Evolutionary conservation across 2,888 invertebrate genomes (phyloP).

Genomic region (Drosophila picticornis): DNA sequence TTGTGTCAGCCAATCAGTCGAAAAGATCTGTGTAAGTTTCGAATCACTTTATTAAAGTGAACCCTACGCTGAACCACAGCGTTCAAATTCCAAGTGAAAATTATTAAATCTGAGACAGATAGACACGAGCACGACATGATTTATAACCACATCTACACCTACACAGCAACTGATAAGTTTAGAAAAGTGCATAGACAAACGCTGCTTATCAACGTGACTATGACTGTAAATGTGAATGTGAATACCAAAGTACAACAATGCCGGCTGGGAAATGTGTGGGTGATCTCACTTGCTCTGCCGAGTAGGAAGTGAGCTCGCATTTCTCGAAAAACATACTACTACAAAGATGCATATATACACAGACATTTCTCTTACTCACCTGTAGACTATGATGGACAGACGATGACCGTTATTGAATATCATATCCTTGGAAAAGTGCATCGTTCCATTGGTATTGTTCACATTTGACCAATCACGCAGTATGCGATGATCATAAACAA

Average conservation of each 20-base stretch:
- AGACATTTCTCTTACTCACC: slow-evolving; percentile 69
- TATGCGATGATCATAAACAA: slow-evolving; percentile 84
- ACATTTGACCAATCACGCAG: slow-evolving; percentile 84
- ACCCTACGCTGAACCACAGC: slow-evolving; percentile 63
- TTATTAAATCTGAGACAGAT: slow-evolving; percentile 60
- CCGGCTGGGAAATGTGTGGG: slow-evolving; percentile 47
- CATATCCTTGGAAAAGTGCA: slow-evolving; percentile 88
- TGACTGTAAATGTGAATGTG: slow-evolving; percentile 16
- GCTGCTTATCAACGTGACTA: slow-evolving; percentile 59
- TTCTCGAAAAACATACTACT: not conserved
- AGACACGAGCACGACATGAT: slow-evolving; percentile 64
- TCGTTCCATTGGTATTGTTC: slow-evolving; percentile 82
- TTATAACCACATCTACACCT: slow-evolving; percentile 67
- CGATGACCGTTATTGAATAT: slow-evolving; percentile 93
- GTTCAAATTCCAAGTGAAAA: slow-evolving; percentile 78
- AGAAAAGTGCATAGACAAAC: slow-evolving; percentile 51
- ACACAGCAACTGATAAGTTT: slow-evolving; percentile 66
- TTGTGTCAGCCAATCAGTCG: slow-evolving; percentile 43
- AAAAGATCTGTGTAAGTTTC: slow-evolving; percentile 57
- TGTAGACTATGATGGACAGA: slow-evolving; percentile 92
- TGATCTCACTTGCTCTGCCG: slow-evolving; percentile 37
- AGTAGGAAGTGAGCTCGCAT: slow-evolving; percentile 25
- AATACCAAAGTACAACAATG: slow-evolving; percentile 43
- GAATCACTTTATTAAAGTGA: slow-evolving; percentile 65
- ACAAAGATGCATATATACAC: not conserved